phyloP scores from a whole-genome alignment of 2,888 invertebrate genomes.

The Amiota communis region DNA sequence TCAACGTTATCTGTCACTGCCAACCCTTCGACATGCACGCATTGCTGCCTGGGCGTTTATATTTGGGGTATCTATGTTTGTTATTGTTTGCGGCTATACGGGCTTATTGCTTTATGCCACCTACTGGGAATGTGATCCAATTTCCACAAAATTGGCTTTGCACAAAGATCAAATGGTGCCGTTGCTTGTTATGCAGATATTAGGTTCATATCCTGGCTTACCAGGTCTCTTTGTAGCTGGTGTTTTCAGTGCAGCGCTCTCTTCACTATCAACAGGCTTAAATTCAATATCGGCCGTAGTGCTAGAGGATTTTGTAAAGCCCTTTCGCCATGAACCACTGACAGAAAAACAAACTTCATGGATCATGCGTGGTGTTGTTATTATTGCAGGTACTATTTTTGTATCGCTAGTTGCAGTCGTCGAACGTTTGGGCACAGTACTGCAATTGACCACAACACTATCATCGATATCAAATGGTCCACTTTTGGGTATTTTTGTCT shows the following conservation, averaged over 20 bases:
- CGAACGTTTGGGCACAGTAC: constrained; percentile 80
- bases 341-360: constrained; percentile 76
- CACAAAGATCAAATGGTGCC: constrained; percentile 88
- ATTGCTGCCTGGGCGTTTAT: constrained; percentile 80
- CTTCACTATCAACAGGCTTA: constrained; percentile 84
- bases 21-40: constrained; percentile 77
- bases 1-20: constrained; percentile 82
- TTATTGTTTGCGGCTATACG: constrained; percentile 86
- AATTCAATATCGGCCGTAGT: constrained; percentile 85
- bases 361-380: constrained; percentile 80
- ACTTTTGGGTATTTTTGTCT: constrained; percentile 79
- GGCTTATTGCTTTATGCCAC: constrained; percentile 90
- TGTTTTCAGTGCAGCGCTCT: constrained; percentile 91
- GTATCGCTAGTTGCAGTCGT: constrained; percentile 78
- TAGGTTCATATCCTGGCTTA: constrained; percentile 84
- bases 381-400: constrained; percentile 78
- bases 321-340: constrained; percentile 75
- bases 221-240: constrained; percentile 92
- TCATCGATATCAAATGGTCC: constrained; percentile 81
- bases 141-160: constrained; percentile 81
- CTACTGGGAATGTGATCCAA: constrained; percentile 88
- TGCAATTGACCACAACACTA: constrained; percentile 80
- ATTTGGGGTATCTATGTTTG: constrained; percentile 82
- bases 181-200: constrained; percentile 87
- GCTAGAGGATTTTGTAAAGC: constrained; percentile 81